Percentiles rank a stretch among this genome's conserved stretches.
phyloP scores from a whole-genome alignment of 1,140 invertebrate species.

The Scaptodrosophila lebanonensis region DNA sequence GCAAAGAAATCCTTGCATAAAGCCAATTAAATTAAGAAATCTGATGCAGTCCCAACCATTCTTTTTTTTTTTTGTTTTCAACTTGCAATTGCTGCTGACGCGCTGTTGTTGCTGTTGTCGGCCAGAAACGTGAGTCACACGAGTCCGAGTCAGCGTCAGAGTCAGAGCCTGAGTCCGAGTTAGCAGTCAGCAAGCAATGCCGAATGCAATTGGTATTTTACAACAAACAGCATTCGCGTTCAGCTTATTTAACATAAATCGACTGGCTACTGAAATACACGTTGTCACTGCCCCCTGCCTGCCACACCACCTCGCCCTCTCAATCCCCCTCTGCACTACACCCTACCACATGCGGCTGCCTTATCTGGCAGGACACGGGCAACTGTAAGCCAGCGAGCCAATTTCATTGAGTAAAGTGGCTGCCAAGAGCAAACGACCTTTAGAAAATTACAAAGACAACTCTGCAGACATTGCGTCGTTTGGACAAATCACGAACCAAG shows the following conservation, averaged over 20 bases:
- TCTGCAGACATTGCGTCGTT: slow-evolving; percentile 30
- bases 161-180: background rate
- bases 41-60: slow-evolving; percentile 57
- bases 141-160: slow-evolving; percentile 4
- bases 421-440: slow-evolving; percentile 56
- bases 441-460: slow-evolving; percentile 44
- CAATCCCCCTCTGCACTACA: background rate
- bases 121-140: slow-evolving; percentile 61
- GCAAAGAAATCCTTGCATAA: slow-evolving; percentile 67
- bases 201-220: slow-evolving; percentile 69
- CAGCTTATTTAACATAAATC: slow-evolving; percentile 74
- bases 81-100: background rate
- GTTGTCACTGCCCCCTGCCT: slow-evolving; percentile 26
- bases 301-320: slow-evolving; percentile 6
- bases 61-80: background rate
- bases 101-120: background rate
- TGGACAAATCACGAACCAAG: slow-evolving; percentile 69
- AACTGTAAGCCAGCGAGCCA: slow-evolving; percentile 12
- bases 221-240: slow-evolving; percentile 63
- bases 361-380: no score
- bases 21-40: slow-evolving; percentile 76
- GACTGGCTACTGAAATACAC: slow-evolving; percentile 73
- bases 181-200: slow-evolving; percentile 4
- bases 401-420: slow-evolving; percentile 65
- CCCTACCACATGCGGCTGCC: background rate